These are phyloP conservation scores for Drosophila histrio DNA, from an alignment of 2,888 invertebrate species.

Conservation along the genomic window DNA sequence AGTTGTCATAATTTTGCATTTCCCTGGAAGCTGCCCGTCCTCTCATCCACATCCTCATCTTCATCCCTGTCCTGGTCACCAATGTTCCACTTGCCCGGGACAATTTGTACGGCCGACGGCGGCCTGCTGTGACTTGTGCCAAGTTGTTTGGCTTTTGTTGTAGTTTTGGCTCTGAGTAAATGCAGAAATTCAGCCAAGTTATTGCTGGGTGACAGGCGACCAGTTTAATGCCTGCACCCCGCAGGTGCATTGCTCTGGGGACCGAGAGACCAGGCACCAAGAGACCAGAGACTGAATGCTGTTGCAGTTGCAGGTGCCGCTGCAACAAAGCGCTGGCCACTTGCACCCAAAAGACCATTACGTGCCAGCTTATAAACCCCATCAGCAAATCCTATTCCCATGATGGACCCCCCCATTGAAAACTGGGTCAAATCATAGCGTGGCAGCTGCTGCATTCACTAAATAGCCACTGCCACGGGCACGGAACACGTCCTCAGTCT, in stretches of 20 bases:
- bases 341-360: slow-evolving; percentile 60
- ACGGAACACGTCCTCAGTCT: neutral
- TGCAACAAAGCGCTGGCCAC: slow-evolving; percentile 17
- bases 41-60: neutral
- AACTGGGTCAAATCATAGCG: slow-evolving; percentile 70
- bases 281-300: neutral
- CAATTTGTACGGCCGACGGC: slow-evolving; percentile 68
- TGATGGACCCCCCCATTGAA: slow-evolving; percentile 42
- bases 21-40: slow-evolving; percentile 37
- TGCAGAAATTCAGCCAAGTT: slow-evolving; percentile 54
- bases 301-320: slow-evolving; percentile 18
- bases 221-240: slow-evolving; percentile 36
- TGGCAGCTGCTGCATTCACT: slow-evolving; percentile 61
- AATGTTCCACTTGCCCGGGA: slow-evolving; percentile 28
- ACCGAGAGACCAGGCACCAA: neutral
- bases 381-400: slow-evolving; percentile 33
- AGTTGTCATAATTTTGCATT: slow-evolving; percentile 81
- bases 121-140: slow-evolving; percentile 76
- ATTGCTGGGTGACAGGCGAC: slow-evolving; percentile 66
- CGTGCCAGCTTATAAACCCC: slow-evolving; percentile 64
- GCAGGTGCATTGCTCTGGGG: slow-evolving; percentile 52
- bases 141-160: slow-evolving; percentile 68
- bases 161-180: slow-evolving; percentile 36
- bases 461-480: slow-evolving; percentile 62
- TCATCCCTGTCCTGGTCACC: slow-evolving; percentile 15